Conservation (phyloP, 2,888 invertebrate genomes). For the Cecidostiba fungosa region DNA sequence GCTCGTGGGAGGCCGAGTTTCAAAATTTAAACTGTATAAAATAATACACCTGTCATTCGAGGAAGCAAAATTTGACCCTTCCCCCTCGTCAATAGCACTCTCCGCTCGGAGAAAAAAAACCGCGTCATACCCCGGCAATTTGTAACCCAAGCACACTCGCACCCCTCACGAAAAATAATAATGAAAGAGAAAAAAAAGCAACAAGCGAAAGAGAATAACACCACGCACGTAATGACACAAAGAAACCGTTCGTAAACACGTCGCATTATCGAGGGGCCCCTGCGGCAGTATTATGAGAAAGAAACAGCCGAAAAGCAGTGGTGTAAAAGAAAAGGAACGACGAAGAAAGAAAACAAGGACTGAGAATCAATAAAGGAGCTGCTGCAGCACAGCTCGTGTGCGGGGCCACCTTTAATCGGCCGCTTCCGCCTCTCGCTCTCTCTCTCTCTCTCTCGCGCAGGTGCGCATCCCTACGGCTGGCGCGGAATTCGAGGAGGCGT, state of each 20-base stretch:
- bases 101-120: not conserved
- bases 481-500: not conserved
- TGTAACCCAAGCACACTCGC: constrained; percentile 28
- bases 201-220: constrained; percentile 39
- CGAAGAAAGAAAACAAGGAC: not conserved
- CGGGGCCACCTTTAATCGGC: constrained; percentile 50
- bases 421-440: constrained; percentile 55
- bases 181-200: not conserved
- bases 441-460: constrained; percentile 35
- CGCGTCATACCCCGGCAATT: not conserved
- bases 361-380: not conserved
- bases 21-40: not conserved
- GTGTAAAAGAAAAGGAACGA: constrained; percentile 18
- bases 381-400: not conserved
- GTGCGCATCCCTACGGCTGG: constrained; percentile 35
- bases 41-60: not conserved
- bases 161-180: not conserved
- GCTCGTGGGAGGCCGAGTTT: not conserved
- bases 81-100: not conserved
- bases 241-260: constrained; percentile 50
- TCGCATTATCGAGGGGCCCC: not conserved
- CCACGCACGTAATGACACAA: constrained; percentile 35
- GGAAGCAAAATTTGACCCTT: not conserved
- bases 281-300: not conserved
- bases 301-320: not conserved